These are phyloP conservation scores for Egretta garzetta DNA, from an alignment of 2,113 vertebrate species.

Conservation along the genomic window DNA sequence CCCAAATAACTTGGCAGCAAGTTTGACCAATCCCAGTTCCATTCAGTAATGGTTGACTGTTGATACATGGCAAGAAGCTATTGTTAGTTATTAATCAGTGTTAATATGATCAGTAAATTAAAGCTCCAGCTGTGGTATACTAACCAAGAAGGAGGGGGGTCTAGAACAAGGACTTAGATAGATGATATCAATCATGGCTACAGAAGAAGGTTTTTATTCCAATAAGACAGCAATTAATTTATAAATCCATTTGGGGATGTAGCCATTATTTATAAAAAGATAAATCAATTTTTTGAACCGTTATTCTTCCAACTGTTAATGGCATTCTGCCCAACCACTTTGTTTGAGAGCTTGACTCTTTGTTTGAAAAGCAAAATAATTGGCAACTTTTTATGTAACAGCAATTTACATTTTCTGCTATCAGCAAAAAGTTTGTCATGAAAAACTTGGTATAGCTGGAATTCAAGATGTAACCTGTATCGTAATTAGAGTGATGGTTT, in stretches of 20 bases:
- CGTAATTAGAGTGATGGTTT: constrained; percentile 7
- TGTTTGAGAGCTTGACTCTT: constrained; percentile 59
- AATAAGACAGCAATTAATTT: constrained; percentile 94
- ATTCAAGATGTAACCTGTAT: constrained; percentile 4
- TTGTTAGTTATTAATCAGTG: constrained; percentile 96
- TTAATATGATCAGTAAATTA: constrained; percentile 94
- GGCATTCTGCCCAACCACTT: constrained; percentile 74
- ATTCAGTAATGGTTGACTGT: constrained; percentile 87
- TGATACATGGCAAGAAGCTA: constrained; percentile 86
- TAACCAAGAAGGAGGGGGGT: constrained; percentile 86
- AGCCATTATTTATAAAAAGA: constrained; percentile 93
- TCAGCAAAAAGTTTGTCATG: constrained; percentile 30
- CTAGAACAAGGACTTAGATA: constrained; percentile 82
- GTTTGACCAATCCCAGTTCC: constrained; percentile 90
- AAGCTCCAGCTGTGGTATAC: constrained; percentile 88
- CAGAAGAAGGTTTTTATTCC: constrained; percentile 91
- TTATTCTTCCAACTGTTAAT: constrained; percentile 84
- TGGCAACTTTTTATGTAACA: constrained; percentile 17
- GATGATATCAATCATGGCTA: constrained; percentile 88
- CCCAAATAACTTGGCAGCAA: constrained; percentile 86
- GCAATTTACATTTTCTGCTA: constrained; percentile 27
- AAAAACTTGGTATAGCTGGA: neutral
- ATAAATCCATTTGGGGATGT: constrained; percentile 92
- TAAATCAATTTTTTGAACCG: constrained; percentile 88
- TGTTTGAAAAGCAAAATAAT: constrained; percentile 70